A percentile compares a stretch with the other conserved stretches of the same genome.
These are phyloP conservation scores for Stenchaetothrips biformis DNA, from an alignment of 2,888 invertebrate species.

Conservation along the genomic window DNA sequence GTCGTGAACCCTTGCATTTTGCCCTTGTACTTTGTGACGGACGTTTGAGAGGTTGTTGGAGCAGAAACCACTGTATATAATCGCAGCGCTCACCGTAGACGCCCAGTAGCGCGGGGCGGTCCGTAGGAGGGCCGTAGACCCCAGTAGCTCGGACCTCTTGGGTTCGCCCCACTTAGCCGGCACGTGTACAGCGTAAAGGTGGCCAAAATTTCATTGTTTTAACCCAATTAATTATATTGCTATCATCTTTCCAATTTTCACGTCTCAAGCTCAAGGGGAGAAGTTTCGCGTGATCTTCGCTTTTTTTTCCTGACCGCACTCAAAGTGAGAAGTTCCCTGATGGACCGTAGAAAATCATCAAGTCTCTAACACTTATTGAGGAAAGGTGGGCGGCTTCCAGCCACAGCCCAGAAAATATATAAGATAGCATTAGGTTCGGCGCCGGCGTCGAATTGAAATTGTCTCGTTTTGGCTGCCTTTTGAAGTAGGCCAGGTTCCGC, in stretches of 20 bases:
- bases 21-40: neutral
- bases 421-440: neutral
- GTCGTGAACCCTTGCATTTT: no score
- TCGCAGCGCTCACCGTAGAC: conserved; percentile 12
- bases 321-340: no score
- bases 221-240: no score
- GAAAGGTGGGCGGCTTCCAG: neutral
- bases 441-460: neutral
- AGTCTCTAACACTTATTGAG: neutral
- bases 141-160: neutral
- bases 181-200: neutral
- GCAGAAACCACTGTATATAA: neutral
- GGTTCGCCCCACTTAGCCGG: neutral
- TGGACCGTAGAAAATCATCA: neutral
- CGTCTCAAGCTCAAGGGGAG: no score
- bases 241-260: no score
- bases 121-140: neutral
- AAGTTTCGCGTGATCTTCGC: no score
- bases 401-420: neutral
- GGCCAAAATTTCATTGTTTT: neutral
- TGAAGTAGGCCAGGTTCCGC: neutral
- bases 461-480: neutral
- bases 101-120: neutral
- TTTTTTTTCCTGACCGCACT: no score
- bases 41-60: neutral